A percentile compares a stretch with the other conserved stretches of the same genome.
These are phyloP conservation scores for Pantherophis vulpinus DNA, from an alignment of 2,797 vertebrate species.

Conservation along the genomic window DNA sequence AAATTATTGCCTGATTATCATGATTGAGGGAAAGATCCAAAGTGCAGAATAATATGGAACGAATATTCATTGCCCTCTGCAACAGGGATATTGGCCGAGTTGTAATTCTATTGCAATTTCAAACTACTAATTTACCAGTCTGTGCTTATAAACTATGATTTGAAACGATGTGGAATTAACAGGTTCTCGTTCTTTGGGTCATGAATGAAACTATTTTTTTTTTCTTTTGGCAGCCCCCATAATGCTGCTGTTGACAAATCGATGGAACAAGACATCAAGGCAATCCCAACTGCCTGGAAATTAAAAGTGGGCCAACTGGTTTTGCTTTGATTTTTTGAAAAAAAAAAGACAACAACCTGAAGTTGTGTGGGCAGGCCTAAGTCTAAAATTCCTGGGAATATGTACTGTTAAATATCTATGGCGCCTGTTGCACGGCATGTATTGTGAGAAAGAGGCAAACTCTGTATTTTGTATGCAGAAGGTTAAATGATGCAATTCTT, in stretches of 20 bases:
- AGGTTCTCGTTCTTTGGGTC: constrained; percentile 45
- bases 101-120: constrained; percentile 37
- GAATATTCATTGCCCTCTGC: constrained; percentile 57
- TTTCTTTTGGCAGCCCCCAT: background rate
- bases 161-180: constrained; percentile 20
- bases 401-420: background rate
- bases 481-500: background rate
- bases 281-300: background rate
- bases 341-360: background rate
- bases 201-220: background rate
- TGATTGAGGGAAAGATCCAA: constrained; percentile 50
- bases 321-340: background rate
- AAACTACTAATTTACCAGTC: constrained; percentile 46
- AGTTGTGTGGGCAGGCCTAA: background rate
- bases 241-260: background rate
- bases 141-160: background rate
- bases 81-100: constrained; percentile 41
- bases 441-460: background rate
- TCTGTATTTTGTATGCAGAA: background rate
- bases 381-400: background rate
- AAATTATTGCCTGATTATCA: constrained; percentile 42
- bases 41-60: constrained; percentile 57
- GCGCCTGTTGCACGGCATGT: background rate
- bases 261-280: background rate
- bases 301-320: background rate